These are phyloP conservation scores for Ptychobarbus kaznakovi DNA, from an alignment of 2,797 vertebrate species.

Conservation along the genomic window DNA sequence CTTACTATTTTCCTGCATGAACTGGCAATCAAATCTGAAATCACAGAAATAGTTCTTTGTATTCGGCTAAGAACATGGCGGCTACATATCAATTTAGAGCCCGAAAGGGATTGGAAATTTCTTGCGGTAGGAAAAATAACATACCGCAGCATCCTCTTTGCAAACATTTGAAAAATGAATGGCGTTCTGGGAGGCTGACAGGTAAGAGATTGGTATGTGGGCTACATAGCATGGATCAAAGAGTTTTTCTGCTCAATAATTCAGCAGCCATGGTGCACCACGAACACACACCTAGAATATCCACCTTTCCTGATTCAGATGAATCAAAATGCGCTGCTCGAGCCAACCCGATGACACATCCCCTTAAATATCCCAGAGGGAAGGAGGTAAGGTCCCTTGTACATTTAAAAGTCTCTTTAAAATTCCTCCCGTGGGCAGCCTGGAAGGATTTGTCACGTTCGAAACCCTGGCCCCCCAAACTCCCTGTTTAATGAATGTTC, in stretches of 20 bases:
- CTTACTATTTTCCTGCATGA: constrained; percentile 15
- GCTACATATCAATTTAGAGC: constrained; percentile 48
- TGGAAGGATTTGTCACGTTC: constrained; percentile 73
- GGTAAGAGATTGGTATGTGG: constrained; percentile 63
- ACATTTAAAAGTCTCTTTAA: constrained; percentile 65
- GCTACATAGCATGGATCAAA: constrained; percentile 68
- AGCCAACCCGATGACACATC: constrained; percentile 54
- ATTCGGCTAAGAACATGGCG: constrained; percentile 33
- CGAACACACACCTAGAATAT: constrained; percentile 63
- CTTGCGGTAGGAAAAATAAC: constrained; percentile 44
- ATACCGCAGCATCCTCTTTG: constrained; percentile 43
- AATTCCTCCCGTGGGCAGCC: constrained; percentile 71
- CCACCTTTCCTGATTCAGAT: constrained; percentile 49
- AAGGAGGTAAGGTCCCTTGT: constrained; percentile 48
- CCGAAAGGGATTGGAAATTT: constrained; percentile 38
- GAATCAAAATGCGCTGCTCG: constrained; percentile 16
- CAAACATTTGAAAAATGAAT: constrained; percentile 52
- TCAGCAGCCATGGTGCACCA: constrained; percentile 60
- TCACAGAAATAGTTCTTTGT: constrained; percentile 28
- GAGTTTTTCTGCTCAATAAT: constrained; percentile 73
- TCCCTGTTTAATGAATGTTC: constrained; percentile 74
- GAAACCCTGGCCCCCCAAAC: constrained; percentile 14
- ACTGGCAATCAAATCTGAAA: constrained; percentile 44
- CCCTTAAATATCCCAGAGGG: constrained; percentile 62
- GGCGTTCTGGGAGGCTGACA: constrained; percentile 64